Base-by-base conservation (phyloP, 2,797 vertebrate species). In the Garrulus glandarius region DNA sequence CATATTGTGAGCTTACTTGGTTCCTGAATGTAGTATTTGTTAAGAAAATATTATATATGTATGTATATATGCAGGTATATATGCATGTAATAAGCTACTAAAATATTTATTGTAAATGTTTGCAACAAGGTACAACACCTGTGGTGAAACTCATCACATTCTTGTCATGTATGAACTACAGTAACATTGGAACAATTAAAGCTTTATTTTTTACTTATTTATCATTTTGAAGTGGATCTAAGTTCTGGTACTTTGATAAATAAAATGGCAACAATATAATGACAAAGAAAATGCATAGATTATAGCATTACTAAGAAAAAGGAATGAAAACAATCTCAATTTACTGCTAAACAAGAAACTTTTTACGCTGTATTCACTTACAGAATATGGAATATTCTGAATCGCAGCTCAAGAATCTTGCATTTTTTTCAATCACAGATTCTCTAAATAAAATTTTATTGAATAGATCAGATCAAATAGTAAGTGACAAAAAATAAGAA, bases 401-500 rank as follows among this genome's bases (percentile, higher is more conserved):
- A 84, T 85, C 53, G 67, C 18, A 80, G 30, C 5, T 47, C 20
- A 76, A 92, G 70, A 49, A 50, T 85, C 14, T 69, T 89, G 13
- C 8, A 47, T 77, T 87, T 67, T 88, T 32, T 81, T 82, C 67
- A 94, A 79, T 91, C 81, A 94, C 32, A 84, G 32, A 86, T 76
- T 95, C 55, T 87, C 44, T 95, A 83, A 94, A 55, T 89, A 82
- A 89, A 91, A 93, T 95, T 89, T 47, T 72, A 92, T 83, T 86
- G 71, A 90, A 71, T 81, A 36, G 49, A 71, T 74, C 26, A 87
- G 72, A 91, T 84, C 59, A 89, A 92, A 93, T 82, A 82, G 29
- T 78, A 87, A 75, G 22, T 55, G 32, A 72, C 13, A 89, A 83
- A 96, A 96, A 63, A 19, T 68, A 89, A 46, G 57, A 91, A 83